Evolutionary conservation across 2,113 vertebrate species (phyloP), one percentile per base, ranked within the genome.

Genomic region (Hoplias malabaricus): DNA sequence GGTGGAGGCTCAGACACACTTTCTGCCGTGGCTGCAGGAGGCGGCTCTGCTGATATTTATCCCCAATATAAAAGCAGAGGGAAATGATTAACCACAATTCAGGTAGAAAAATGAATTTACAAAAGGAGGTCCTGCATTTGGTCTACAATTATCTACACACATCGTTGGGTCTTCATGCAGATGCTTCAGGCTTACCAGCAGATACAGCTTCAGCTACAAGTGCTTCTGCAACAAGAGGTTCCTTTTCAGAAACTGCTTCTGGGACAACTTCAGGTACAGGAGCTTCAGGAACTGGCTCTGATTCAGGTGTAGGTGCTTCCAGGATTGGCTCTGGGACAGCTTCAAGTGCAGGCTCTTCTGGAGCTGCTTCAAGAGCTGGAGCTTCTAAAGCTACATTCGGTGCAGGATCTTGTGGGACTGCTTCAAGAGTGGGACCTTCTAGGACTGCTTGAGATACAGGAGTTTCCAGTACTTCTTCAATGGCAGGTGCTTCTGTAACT

Each of bases 21-120:
- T 77, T 88, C 88, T 69, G 78, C 66, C 67, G 67, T 68, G 78
- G 80, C 63, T 74, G 66, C 77, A 43, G 77, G 53, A 38, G 78
- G 7, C 14, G 85, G 76, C 82, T 89, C 90, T 87, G 88, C 81
- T 79, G 82, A 10, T 7, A 73, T 78, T 53, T n/a, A 75, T 78
- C 61, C 73, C 29, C 50, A 6, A 75, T 23, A 77, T 63, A 67
- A 70, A 57, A 71, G 59, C 40, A 53, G 34, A 79, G 31, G 42
- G 31, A 72, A 66, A 59, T 31, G 6, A 57, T 68, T 75, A 72
- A 70, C 77, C 25, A 70, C 66, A 79, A 43, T 74, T 40, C 66
- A 79, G 53, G 23, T 14, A 14, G 40, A 27, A 59, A 63, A 63
- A 80, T 50, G 23, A 10, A 40, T n/a, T n/a, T n/a, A n/a, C n/a